phyloP scores from a whole-genome alignment of 2,797 vertebrate species.

The Aplochiton taeniatus region DNA sequence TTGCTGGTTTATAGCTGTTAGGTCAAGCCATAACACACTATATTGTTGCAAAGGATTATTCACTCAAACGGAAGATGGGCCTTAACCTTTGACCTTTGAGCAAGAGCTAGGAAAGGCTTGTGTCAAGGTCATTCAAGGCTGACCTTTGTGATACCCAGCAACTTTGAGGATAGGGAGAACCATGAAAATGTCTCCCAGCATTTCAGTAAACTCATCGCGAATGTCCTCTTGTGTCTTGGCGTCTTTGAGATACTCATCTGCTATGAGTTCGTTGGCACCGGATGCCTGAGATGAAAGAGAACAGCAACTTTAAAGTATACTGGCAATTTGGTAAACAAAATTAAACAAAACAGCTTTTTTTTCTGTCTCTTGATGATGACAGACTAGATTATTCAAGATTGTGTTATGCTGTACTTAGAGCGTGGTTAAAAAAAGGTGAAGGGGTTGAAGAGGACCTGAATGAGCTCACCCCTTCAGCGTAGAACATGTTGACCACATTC shows the following conservation, averaged over 20 bases:
- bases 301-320: no score
- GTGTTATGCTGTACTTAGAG: neutral
- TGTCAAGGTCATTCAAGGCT: slow-evolving; percentile 22
- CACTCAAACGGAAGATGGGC: no score
- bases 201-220: slow-evolving; percentile 75
- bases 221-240: slow-evolving; percentile 68
- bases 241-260: slow-evolving; percentile 76
- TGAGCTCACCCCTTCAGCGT: slow-evolving; percentile 64
- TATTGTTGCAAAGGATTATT: neutral
- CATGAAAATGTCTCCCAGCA: slow-evolving; percentile 79
- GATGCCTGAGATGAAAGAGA: slow-evolving; percentile 40
- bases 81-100: no score
- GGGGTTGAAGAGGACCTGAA: neutral
- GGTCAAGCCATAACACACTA: no score
- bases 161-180: slow-evolving; percentile 70
- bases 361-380: no score
- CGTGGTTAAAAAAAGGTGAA: neutral
- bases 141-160: slow-evolving; percentile 82
- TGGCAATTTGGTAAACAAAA: no score
- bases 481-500: slow-evolving; percentile 58
- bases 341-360: no score
- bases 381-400: no score
- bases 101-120: no score
- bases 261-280: slow-evolving; percentile 55
- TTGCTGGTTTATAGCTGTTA: no score